Base-by-base conservation (phyloP, 2,888 invertebrate species). In the Hoplodrina ambigua region DNA sequence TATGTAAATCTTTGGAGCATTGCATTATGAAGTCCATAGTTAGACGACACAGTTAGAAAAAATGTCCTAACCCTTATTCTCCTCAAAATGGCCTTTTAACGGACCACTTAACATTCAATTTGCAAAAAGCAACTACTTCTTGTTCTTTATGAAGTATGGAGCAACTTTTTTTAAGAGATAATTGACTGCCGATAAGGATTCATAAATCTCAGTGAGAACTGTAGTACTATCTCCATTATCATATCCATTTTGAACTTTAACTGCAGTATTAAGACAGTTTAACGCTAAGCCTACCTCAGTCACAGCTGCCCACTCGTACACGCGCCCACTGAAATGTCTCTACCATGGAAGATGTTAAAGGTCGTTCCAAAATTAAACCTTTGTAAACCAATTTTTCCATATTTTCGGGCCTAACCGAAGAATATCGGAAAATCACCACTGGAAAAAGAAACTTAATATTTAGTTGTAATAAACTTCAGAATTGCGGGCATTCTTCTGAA, bases 401-500 rank as follows among this genome's bases (percentile, higher is more conserved):
- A 33, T 63, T 33, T 50, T 25, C 44, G n/a, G 17, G 11, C 25
- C 25, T 30, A 20, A 10, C 52, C 30, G 30, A 41, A 55, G 55
- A 49, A 59, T 64, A 56, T 72, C n/a, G 30, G 30, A 33, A 49
- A 63, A 55, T 20, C 49, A 20, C 15, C 25, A 6, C 11, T 46
- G 13, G 44, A 11, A 7, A 33, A 49, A 46, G 10, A 33, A 57
- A 70, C 15, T 13, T 33, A 20, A 64, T 71, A 55, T 60, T 56
- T 52, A 41, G n/a, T n/a, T n/a, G n/a, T 25, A 30, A 63, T 30
- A 44, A 57, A 41, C 37, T 17, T 37, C 15, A 4, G 37, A 62
- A 67, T 19, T 25, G 62, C 19, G 37, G 37, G 46, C 41, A 61
- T 61, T 61, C 37, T 57, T 74, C 59, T 19, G 44, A 59, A 58